Evolutionary conservation across 2,888 invertebrate genomes (phyloP).

Genomic region (Cephonodes hylas): DNA sequence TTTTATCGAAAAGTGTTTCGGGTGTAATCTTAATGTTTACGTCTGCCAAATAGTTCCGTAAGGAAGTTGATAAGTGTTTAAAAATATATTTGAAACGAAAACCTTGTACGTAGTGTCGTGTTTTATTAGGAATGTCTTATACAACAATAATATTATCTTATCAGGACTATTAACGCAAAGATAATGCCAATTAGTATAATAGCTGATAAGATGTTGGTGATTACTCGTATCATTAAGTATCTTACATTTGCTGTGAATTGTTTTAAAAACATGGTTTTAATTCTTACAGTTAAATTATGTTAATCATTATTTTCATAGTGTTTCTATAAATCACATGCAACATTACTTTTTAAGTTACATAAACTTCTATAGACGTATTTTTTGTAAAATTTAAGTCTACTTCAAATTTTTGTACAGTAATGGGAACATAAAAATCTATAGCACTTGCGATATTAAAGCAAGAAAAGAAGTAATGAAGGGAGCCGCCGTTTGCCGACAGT

Average conservation of each 20-base stretch:
- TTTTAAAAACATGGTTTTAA: neutral
- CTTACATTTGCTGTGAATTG: neutral
- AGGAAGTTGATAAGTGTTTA: neutral
- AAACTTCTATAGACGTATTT: too few relatives aligned
- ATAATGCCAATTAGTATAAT: conserved; percentile 40
- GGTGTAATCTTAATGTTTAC: neutral
- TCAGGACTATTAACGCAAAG: conserved; percentile 15
- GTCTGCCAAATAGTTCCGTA: neutral
- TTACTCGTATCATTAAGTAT: neutral
- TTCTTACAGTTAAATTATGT: neutral
- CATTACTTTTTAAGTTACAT: too few relatives aligned
- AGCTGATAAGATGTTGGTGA: neutral
- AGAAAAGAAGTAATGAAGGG: conserved; percentile 46
- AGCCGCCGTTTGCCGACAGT: conserved; percentile 38
- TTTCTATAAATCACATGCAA: too few relatives aligned
- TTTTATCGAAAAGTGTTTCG: neutral
- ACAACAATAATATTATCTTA: neutral
- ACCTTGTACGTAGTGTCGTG: neutral
- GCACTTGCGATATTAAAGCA: conserved; percentile 27
- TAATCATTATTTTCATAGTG: too few relatives aligned
- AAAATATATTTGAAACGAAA: neutral
- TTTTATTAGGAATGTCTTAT: neutral
- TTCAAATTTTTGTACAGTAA: neutral
- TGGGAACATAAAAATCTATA: neutral
- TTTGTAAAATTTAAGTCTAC: too few relatives aligned